Evolutionary conservation across 2,797 vertebrate species (phyloP).

Genomic region (Enteromius viviparus): DNA sequence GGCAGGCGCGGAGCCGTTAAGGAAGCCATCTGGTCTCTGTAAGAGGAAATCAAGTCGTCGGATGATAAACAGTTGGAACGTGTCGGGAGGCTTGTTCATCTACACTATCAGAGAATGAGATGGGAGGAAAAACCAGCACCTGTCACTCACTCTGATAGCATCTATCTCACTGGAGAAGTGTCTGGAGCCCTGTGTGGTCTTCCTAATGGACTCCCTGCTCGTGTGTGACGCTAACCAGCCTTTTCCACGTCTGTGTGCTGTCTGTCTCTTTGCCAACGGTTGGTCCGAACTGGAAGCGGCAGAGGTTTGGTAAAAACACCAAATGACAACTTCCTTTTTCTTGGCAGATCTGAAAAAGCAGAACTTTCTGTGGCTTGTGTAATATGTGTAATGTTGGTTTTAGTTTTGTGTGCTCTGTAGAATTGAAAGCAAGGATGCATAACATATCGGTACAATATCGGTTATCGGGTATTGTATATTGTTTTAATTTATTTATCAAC

Average conservation of each 20-base stretch:
- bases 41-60: slow-evolving; percentile 36
- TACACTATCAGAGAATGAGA: slow-evolving; percentile 39
- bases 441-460: background rate
- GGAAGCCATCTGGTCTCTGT: slow-evolving; percentile 50
- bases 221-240: slow-evolving; percentile 21
- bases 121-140: slow-evolving; percentile 46
- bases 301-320: slow-evolving; percentile 9
- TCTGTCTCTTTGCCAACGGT: slow-evolving; percentile 28
- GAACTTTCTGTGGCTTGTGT: background rate
- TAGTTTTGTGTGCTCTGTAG: background rate
- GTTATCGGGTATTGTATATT: background rate
- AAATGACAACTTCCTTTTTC: background rate
- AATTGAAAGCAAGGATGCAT: background rate
- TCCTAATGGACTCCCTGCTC: slow-evolving; percentile 34
- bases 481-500: background rate
- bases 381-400: slow-evolving; percentile 5
- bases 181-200: slow-evolving; percentile 55
- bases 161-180: slow-evolving; percentile 48
- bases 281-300: slow-evolving; percentile 12
- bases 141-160: slow-evolving; percentile 49
- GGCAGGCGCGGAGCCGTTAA: background rate
- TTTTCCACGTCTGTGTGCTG: slow-evolving; percentile 15
- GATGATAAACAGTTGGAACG: slow-evolving; percentile 50
- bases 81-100: slow-evolving; percentile 43
- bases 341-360: slow-evolving; percentile 2